Base-by-base conservation (phyloP, 2,888 invertebrate species). In the Orthosia gracilis region DNA sequence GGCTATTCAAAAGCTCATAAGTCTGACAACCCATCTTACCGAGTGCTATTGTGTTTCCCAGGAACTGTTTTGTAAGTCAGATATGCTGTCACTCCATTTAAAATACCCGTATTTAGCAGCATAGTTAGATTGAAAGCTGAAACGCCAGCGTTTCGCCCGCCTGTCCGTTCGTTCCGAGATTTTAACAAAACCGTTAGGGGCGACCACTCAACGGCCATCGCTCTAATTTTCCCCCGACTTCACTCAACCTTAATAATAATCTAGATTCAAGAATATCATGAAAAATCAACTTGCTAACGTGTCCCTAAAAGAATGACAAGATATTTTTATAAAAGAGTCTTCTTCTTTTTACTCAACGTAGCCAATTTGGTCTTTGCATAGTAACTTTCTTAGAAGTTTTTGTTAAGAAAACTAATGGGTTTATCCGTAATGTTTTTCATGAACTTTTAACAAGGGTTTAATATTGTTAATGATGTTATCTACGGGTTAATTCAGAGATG, bases 161-260 rank as follows among this genome's bases (percentile, higher is more conserved):
- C 15, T 65, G 81, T 77, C 45, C 72, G 75, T 18, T 1, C 12
- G 17, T 0, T 49, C 67, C 50, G 62, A 70, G 73, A 78, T 67
- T 47, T 71, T 54, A 76, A 78, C 54, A 63, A 78, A 82, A 73
- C 78, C 77, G 79, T 72, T 52, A 21, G 47, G 57, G 45, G 12
- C 69, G 68, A 59, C 69, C 75, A 73, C 82, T 87, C 79, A 82
- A 31, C 69, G 66, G 63, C 55, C 74, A 75, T 67, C 75, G 69
- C 77, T 67, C 77, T 84, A 80, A 83, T 83, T 87, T 84, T 73
- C 80, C 67, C 74, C 82, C 57, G 82, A 74, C 81, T 84, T 77
- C 80, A 76, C 64, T 87, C 69, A 63, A 69, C 79, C 78, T 80
- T 79, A 72, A 83, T 78, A 80, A 83, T 81, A 62, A 81, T 81